Evolutionary conservation across 2,113 vertebrate genomes (phyloP).

Genomic region (Platysternon megacephalum): DNA sequence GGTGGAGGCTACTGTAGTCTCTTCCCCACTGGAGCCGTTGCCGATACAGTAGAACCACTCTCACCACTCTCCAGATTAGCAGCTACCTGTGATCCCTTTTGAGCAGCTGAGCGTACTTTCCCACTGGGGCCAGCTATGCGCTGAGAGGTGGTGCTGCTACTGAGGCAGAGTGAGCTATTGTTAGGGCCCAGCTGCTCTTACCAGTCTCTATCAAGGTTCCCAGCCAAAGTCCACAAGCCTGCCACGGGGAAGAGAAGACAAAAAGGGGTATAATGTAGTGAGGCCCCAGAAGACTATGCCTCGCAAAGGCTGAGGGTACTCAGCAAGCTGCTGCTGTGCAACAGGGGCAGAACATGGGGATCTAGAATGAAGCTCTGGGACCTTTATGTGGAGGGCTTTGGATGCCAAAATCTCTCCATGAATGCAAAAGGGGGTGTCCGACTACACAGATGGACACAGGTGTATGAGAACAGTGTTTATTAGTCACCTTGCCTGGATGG

Average conservation of each 20-base stretch:
- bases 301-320: neutral
- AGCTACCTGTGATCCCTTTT: neutral
- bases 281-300: neutral
- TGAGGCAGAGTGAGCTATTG: neutral
- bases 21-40: neutral
- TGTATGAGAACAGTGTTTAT: neutral
- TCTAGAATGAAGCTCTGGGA: neutral
- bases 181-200: neutral
- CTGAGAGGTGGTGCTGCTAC: neutral
- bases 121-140: neutral
- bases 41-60: neutral
- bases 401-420: neutral
- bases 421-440: neutral
- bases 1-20: neutral
- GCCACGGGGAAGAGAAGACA: neutral
- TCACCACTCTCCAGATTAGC: neutral
- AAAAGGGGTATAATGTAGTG: neutral
- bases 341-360: neutral
- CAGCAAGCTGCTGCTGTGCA: neutral
- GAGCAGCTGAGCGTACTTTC: neutral
- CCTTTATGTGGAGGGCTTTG: neutral
- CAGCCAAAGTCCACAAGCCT: neutral
- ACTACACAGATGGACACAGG: neutral
- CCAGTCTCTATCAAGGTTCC: neutral
- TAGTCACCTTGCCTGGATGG: too few relatives aligned